Evolutionary conservation across 2,113 vertebrate genomes (phyloP), one percentile per base, ranked within the genome.

Genomic region (Tylochromis polylepis): DNA sequence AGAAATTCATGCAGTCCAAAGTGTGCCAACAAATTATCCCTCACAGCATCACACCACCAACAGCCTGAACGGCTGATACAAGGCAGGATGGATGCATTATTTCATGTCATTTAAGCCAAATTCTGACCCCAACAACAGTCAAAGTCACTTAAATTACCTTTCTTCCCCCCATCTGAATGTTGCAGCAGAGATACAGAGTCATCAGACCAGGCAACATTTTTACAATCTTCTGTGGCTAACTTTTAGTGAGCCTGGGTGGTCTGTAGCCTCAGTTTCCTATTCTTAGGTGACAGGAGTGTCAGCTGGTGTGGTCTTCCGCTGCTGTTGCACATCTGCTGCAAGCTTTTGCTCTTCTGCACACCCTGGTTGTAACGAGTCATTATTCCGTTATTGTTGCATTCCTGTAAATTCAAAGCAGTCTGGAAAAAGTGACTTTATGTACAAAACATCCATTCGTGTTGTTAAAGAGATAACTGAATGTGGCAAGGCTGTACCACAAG

Each of bases 231-330:
- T 34, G 59, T 62, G 29, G 16, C 57, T 0, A 60, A 34, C 29
- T 0, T 0, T 11, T 34, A 20, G 16, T 34, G 59, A 34, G 29
- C 59, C 59, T 6, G 59, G 34, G 29, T 0, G 16, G 1, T 34
- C 29, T 11, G 59, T 62, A 6, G 34, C 29, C 59, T 62, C 59
- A 62, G 24, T 24, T 29, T 58, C 56, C 24, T 8, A 24, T 59
- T 59, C 24, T 29, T 29, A 4, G 24, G 24, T 0, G 2, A 8
- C 56, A 9, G 1, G 0, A 34, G 29, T 16, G 8, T 60, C 58
- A 34, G 0, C 2, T 0, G 16, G 2, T 0, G 9, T 34, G 59
- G 29, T 62, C 59, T 62, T 62, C 59, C 34, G 59, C 59, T 34
- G 16, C 59, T 0, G 59, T 34, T 34, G 29, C 29, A 34, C 59